Percentiles rank a stretch among this genome's conserved stretches.
These are phyloP conservation scores for Hololepta plana DNA, from an alignment of 2,888 invertebrate species.

Conservation along the genomic window DNA sequence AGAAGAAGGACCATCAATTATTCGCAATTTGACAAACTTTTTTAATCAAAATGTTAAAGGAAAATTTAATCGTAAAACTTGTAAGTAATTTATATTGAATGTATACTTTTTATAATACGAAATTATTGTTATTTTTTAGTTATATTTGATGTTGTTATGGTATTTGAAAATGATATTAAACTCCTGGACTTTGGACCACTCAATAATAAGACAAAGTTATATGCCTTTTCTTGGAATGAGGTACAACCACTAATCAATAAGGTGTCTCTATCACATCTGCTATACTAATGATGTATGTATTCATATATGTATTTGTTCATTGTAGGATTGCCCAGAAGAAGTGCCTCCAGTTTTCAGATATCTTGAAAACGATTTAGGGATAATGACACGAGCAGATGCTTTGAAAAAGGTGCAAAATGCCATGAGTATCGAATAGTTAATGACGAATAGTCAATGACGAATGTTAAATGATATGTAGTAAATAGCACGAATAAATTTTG, in stretches of 20 bases:
- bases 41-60: constrained; percentile 16
- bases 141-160: constrained; percentile 20
- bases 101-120: constrained; percentile 4
- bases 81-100: constrained; percentile 12
- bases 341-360: constrained; percentile 23
- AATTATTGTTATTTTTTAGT: constrained; percentile 13
- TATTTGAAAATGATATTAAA: constrained; percentile 15
- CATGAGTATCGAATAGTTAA: too few relatives aligned
- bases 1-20: constrained; percentile 20
- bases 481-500: too few relatives aligned
- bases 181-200: constrained; percentile 22
- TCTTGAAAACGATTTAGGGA: constrained; percentile 22
- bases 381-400: constrained; percentile 18
- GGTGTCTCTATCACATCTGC: constrained; percentile 9
- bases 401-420: constrained; percentile 11
- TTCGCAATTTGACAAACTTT: constrained; percentile 17
- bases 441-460: too few relatives aligned
- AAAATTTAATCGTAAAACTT: constrained; percentile 18
- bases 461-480: too few relatives aligned
- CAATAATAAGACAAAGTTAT: constrained; percentile 20
- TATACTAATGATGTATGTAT: constrained; percentile 2
- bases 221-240: constrained; percentile 24
- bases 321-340: constrained; percentile 13
- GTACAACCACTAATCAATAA: constrained; percentile 20
- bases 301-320: constrained; percentile 2